Evolutionary conservation across 2,797 vertebrate species (phyloP).

Genomic region (Lepidocolaptes lacrymiger): DNA sequence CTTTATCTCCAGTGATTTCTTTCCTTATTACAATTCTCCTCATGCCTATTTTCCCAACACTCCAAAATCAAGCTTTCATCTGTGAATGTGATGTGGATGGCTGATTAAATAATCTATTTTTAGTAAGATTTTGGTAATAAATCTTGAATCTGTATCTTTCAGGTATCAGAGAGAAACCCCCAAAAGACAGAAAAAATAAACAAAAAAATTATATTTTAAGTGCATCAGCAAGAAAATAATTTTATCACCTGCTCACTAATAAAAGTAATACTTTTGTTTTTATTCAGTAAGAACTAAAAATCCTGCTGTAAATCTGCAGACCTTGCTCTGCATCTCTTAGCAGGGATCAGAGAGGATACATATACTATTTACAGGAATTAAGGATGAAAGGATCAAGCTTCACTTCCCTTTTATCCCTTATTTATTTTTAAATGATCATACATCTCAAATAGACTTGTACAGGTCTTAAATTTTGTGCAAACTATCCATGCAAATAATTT

Average conservation of each 20-base stretch:
- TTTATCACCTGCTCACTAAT: not conserved
- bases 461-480: not conserved
- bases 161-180: not conserved
- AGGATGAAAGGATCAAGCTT: not conserved
- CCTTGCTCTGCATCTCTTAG: not conserved
- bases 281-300: not conserved
- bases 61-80: not conserved
- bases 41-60: not conserved
- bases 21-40: slow-evolving; percentile 6
- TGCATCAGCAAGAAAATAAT: not conserved
- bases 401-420: not conserved
- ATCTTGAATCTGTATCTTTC: not conserved
- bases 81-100: not conserved
- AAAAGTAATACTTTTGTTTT: not conserved
- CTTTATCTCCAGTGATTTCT: not conserved
- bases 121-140: not conserved
- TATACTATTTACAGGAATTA: not conserved
- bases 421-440: not conserved
- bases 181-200: not conserved
- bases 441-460: not conserved
- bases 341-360: not conserved
- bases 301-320: not conserved
- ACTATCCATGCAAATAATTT: not conserved
- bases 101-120: not conserved
- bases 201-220: not conserved